Conservation (phyloP, 1,140 invertebrate genomes). For the Mamestra configurata region DNA sequence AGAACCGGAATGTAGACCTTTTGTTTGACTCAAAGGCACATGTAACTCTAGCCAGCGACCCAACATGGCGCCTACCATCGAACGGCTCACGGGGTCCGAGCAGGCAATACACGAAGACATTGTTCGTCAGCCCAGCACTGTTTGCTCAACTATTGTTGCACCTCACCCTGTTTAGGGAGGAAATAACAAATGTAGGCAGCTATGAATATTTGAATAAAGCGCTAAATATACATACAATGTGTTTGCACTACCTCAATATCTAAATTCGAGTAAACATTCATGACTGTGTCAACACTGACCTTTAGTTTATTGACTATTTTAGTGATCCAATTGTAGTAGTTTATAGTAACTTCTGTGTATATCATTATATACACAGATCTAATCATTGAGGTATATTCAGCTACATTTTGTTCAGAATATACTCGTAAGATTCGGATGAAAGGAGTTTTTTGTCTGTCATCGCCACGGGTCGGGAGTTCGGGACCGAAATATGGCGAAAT, state of each 20-base stretch:
- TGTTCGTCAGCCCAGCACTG: background rate
- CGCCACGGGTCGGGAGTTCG: background rate
- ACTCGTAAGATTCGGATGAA: background rate
- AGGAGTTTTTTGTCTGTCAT: background rate
- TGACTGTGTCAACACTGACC: background rate
- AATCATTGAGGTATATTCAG: background rate
- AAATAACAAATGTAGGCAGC: background rate
- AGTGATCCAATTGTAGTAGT: background rate
- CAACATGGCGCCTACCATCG: background rate
- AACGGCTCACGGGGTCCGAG: background rate
- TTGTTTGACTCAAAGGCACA: background rate
- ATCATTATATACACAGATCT: too few relatives aligned
- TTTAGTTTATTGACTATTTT: background rate
- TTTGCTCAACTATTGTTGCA: background rate
- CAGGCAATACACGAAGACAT: background rate
- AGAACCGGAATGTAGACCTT: conserved; percentile 6
- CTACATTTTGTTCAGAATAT: background rate
- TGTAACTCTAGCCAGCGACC: background rate
- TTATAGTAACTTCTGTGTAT: background rate
- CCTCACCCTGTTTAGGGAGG: background rate
- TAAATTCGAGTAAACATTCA: background rate
- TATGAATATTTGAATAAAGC: conserved; percentile 23
- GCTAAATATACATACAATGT: background rate
- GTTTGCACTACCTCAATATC: background rate
- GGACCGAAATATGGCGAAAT: background rate